phyloP scores from a whole-genome alignment of 1,140 invertebrate genomes.

The Trigoniulus corallinus region DNA sequence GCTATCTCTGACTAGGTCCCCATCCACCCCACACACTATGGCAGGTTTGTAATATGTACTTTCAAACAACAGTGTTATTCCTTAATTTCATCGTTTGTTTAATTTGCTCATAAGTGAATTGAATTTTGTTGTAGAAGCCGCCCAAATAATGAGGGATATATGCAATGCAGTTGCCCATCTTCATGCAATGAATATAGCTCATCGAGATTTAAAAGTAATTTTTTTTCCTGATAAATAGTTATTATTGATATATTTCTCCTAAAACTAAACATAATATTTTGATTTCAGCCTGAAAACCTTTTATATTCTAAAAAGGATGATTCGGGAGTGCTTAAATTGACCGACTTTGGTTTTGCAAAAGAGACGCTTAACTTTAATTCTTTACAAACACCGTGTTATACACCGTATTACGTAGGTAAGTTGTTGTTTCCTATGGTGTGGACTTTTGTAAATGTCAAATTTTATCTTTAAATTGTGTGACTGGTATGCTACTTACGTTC shows the following conservation, averaged over 20 bases:
- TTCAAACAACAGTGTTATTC: background rate
- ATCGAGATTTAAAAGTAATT: slow-evolving; percentile 71
- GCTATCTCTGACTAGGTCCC: no score
- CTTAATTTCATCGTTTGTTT: slow-evolving; percentile 18
- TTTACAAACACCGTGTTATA: slow-evolving; percentile 94
- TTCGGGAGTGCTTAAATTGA: slow-evolving; percentile 73
- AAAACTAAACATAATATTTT: slow-evolving; percentile 54
- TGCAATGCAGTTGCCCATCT: slow-evolving; percentile 88
- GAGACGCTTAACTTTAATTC: slow-evolving; percentile 69
- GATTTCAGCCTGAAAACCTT: slow-evolving; percentile 36
- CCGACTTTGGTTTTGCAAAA: slow-evolving; percentile 99
- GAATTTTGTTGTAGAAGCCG: slow-evolving; percentile 44
- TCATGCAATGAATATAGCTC: slow-evolving; percentile 90
- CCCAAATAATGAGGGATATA: slow-evolving; percentile 88
- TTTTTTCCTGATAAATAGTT: background rate
- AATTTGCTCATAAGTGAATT: slow-evolving; percentile 18
- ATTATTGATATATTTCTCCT: slow-evolving; percentile 92
- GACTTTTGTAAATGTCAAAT: background rate
- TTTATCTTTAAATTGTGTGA: background rate
- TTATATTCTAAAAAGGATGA: slow-evolving; percentile 30
- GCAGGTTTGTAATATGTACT: no score
- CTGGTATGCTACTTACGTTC: no score
- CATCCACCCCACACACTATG: no score
- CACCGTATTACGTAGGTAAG: slow-evolving; percentile 91
- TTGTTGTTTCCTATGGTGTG: slow-evolving; percentile 14